Conservation (phyloP, 2,888 invertebrate genomes). For the Idaea dimidiata region DNA sequence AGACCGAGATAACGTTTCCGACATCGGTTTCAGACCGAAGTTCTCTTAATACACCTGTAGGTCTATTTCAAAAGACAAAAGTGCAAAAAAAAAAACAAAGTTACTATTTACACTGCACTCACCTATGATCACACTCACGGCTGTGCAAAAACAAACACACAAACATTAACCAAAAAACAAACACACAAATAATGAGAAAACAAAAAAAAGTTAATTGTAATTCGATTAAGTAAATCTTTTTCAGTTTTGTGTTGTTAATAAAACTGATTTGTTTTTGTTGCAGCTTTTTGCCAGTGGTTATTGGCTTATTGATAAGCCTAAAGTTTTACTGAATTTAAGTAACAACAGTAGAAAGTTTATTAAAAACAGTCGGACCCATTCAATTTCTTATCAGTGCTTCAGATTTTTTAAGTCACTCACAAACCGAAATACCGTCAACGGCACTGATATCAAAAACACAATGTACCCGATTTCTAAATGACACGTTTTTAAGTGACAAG, state of each 20-base stretch:
- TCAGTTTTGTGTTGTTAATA: neutral
- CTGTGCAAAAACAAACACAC: conserved; percentile 7
- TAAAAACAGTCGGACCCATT: no score
- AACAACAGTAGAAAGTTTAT: neutral
- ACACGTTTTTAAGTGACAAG: neutral
- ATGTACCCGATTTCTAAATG: neutral
- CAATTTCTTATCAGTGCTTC: no score
- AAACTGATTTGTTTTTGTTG: neutral
- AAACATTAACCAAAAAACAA: neutral
- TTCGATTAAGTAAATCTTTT: neutral
- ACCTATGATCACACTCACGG: neutral
- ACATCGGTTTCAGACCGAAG: no score
- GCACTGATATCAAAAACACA: no score
- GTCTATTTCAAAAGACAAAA: no score
- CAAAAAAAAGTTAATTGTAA: neutral
- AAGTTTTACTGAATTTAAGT: neutral
- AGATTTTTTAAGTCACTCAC: no score
- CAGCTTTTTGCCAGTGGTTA: neutral
- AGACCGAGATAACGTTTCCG: no score
- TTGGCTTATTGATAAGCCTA: neutral
- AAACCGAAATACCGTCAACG: no score
- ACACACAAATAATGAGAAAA: no score
- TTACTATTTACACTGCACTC: conserved; percentile 1
- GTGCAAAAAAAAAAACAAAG: neutral
- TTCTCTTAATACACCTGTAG: no score